Percentiles rank a stretch among this genome's conserved stretches.
Evolutionary conservation across 1,140 invertebrate species (phyloP).

Genomic region (Battus philenor): DNA sequence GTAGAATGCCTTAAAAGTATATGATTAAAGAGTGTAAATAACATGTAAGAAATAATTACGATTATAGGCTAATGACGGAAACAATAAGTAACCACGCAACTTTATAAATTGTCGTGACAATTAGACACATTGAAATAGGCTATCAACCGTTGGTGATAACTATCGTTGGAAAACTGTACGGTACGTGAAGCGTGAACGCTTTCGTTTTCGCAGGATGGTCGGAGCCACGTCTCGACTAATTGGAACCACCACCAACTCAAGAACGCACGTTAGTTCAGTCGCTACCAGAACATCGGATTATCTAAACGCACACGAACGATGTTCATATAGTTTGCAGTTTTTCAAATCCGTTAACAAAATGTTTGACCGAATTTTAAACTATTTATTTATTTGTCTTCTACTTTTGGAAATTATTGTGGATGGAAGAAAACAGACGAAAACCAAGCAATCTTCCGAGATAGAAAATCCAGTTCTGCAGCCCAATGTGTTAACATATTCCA

Average conservation of each 20-base stretch:
- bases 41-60: too few relatives aligned
- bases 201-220: conserved; percentile 69
- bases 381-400: conserved; percentile 35
- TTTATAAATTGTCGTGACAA: conserved; percentile 40
- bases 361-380: conserved; percentile 40
- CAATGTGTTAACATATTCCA: conserved; percentile 58
- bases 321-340: conserved; percentile 38
- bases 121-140: conserved; percentile 41
- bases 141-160: conserved; percentile 55
- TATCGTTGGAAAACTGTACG: conserved; percentile 53
- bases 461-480: conserved; percentile 48
- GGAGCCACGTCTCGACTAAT: conserved; percentile 32
- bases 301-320: conserved; percentile 47
- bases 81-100: too few relatives aligned
- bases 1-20: too few relatives aligned
- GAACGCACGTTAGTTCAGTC: conserved; percentile 39
- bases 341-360: conserved; percentile 41
- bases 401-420: conserved; percentile 27
- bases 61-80: too few relatives aligned
- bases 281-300: conserved; percentile 37
- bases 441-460: conserved; percentile 29
- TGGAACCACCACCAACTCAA: conserved; percentile 26
- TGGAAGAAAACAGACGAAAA: conserved; percentile 48
- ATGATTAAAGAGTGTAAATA: too few relatives aligned
- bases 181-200: conserved; percentile 60